Evolutionary conservation across 2,797 vertebrate species (phyloP).

Genomic region (Liparis tanakae): DNA sequence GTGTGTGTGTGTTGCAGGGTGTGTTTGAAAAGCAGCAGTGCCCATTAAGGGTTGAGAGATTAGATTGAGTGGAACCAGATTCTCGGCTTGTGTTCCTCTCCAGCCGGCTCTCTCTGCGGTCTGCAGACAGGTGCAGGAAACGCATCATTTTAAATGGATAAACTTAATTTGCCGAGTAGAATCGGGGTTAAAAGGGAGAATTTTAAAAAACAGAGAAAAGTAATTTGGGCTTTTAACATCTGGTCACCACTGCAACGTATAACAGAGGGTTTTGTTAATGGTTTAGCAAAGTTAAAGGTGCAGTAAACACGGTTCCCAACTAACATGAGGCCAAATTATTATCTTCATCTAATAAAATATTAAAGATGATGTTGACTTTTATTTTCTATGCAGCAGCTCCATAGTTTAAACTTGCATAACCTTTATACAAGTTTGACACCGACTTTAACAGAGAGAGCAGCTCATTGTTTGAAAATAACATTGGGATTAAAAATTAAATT

Average conservation of each 20-base stretch:
- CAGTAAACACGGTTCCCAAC: not conserved
- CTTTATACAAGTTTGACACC: not conserved
- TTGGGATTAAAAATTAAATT: not conserved
- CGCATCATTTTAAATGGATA: conserved; percentile 30
- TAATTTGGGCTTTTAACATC: conserved; percentile 32
- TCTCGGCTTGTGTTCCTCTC: conserved; percentile 57
- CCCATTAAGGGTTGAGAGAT: conserved; percentile 72
- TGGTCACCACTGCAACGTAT: not conserved
- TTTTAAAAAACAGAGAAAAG: not conserved
- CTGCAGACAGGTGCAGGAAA: conserved; percentile 69
- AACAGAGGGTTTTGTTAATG: not conserved
- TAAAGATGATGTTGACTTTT: not conserved
- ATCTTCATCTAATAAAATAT: not conserved
- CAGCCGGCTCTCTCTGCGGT: conserved; percentile 48
- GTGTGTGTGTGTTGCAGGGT: conserved; percentile 44
- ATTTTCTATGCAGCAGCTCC: not conserved
- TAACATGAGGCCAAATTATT: not conserved
- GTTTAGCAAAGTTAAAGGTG: not conserved
- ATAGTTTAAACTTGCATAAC: not conserved
- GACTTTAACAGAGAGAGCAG: not conserved
- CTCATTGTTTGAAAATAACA: conserved; percentile 2
- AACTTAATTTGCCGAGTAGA: conserved; percentile 45
- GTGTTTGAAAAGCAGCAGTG: conserved; percentile 65
- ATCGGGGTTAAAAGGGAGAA: conserved; percentile 27
- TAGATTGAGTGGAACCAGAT: conserved; percentile 77